These are phyloP conservation scores for Disparrhopalites patrizii DNA, from an alignment of 2,888 invertebrate species.

Conservation along the genomic window DNA sequence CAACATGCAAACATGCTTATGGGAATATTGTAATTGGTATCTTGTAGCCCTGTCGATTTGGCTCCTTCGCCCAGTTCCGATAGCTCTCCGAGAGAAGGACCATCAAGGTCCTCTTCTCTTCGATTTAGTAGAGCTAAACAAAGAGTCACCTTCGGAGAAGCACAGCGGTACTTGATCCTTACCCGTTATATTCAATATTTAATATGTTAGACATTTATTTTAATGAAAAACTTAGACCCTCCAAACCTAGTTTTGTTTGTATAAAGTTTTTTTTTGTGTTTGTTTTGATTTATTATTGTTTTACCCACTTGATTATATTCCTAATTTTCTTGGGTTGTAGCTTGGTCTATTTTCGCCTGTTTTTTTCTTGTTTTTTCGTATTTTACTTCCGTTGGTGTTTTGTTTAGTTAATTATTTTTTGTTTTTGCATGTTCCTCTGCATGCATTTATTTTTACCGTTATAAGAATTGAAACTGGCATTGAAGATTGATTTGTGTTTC, in stretches of 20 bases:
- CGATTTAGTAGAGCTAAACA: slow-evolving; percentile 59
- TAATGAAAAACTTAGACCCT: no score
- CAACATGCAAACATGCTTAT: not conserved
- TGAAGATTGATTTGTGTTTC: not conserved
- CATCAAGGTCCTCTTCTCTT: slow-evolving; percentile 61
- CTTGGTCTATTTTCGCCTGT: not conserved
- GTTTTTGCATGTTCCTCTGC: no score
- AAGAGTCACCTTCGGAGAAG: slow-evolving; percentile 61
- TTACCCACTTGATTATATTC: no score
- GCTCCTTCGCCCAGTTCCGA: slow-evolving; percentile 52
- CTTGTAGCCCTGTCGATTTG: slow-evolving; percentile 42
- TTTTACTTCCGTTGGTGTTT: not conserved
- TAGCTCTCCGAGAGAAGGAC: slow-evolving; percentile 62
- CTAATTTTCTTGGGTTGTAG: not conserved
- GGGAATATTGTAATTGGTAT: slow-evolving; percentile 21
- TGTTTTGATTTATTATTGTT: no score
- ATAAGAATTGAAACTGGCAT: not conserved
- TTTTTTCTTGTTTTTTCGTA: not conserved
- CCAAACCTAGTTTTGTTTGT: not conserved
- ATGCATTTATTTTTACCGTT: not conserved
- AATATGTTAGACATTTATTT: slow-evolving; percentile 3
- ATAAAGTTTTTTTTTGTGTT: not conserved
- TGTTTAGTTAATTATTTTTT: no score
- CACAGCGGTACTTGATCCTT: slow-evolving; percentile 51
- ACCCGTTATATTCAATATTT: slow-evolving; percentile 4